Percentiles rank a stretch among this genome's conserved stretches.
phyloP scores from a whole-genome alignment of 92 coral and sea anemone genomes.

The Parazoanthus darwini region DNA sequence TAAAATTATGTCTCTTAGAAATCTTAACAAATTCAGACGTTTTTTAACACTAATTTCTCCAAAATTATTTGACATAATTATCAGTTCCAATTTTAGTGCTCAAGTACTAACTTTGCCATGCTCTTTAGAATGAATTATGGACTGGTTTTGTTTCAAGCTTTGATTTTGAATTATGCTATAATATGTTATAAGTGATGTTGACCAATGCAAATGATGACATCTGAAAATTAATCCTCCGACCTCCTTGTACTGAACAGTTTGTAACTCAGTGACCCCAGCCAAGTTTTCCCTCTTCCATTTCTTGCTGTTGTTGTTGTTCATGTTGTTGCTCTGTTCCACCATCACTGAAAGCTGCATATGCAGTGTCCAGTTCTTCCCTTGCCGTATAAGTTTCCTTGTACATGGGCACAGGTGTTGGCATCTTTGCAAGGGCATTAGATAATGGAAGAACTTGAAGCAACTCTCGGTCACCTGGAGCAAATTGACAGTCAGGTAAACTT shows the following conservation, averaged over 20 bases:
- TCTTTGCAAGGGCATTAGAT: conserved; percentile 59
- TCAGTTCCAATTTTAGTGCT: too few relatives aligned
- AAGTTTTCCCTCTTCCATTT: conserved; percentile 60
- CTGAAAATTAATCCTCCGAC: too few relatives aligned
- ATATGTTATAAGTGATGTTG: too few relatives aligned
- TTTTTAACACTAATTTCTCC: too few relatives aligned
- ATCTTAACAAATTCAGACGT: too few relatives aligned
- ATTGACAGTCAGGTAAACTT: background rate
- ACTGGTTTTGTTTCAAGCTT: too few relatives aligned
- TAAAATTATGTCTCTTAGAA: too few relatives aligned
- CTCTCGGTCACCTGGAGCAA: conserved; percentile 57
- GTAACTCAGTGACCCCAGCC: conserved; percentile 62
- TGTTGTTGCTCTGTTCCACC: conserved; percentile 55
- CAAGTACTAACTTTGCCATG: too few relatives aligned
- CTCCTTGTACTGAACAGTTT: background rate
- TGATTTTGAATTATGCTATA: too few relatives aligned
- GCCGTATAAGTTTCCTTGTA: background rate
- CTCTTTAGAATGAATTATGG: too few relatives aligned
- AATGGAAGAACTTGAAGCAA: conserved; percentile 60
- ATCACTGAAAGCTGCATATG: conserved; percentile 46
- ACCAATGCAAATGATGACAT: too few relatives aligned
- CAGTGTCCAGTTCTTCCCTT: conserved; percentile 55
- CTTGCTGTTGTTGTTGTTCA: conserved; percentile 62
- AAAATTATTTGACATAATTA: too few relatives aligned
- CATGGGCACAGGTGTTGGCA: conserved; percentile 57